phyloP scores from a whole-genome alignment of 2,797 vertebrate genomes.

The Carapus acus region DNA sequence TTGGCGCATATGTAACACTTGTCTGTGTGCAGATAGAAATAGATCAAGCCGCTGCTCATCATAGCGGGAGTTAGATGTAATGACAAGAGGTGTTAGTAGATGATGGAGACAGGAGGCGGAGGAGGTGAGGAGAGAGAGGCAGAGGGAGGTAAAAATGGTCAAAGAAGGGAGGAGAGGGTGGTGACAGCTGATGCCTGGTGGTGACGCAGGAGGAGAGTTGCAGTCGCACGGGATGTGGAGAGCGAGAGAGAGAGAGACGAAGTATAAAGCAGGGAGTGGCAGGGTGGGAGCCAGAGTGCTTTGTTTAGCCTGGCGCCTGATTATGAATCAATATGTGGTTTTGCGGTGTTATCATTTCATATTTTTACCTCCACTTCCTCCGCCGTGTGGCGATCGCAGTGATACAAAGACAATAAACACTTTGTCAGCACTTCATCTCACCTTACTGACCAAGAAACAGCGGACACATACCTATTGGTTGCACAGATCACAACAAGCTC shows the following conservation, averaged over 20 bases:
- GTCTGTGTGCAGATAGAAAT: slow-evolving; percentile 56
- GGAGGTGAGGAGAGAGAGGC: slow-evolving; percentile 37
- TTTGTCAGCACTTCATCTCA: slow-evolving; percentile 14
- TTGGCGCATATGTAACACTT: slow-evolving; percentile 49
- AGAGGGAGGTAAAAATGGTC: slow-evolving; percentile 30
- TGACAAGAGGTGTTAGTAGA: slow-evolving; percentile 60
- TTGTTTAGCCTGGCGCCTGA: too few species aligned
- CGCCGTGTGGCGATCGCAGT: slow-evolving; percentile 1
- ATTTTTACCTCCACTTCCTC: not conserved
- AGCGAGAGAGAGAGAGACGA: not conserved
- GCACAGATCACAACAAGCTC: slow-evolving; percentile 24
- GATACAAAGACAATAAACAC: slow-evolving; percentile 4
- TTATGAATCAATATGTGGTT: too few species aligned
- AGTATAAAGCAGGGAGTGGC: not conserved
- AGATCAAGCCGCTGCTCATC: slow-evolving; percentile 56
- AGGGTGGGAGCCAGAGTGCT: too few species aligned
- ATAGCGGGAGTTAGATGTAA: slow-evolving; percentile 56
- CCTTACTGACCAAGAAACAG: slow-evolving; percentile 14
- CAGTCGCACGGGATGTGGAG: not conserved
- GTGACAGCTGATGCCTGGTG: slow-evolving; percentile 35
- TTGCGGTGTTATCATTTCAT: too few species aligned
- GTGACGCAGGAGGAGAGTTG: slow-evolving; percentile 9
- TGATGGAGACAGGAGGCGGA: slow-evolving; percentile 33
- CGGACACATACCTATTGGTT: slow-evolving; percentile 22
- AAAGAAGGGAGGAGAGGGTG: slow-evolving; percentile 11